phyloP scores from a whole-genome alignment of 1,140 invertebrate species.

The Neodiprion virginianus region DNA sequence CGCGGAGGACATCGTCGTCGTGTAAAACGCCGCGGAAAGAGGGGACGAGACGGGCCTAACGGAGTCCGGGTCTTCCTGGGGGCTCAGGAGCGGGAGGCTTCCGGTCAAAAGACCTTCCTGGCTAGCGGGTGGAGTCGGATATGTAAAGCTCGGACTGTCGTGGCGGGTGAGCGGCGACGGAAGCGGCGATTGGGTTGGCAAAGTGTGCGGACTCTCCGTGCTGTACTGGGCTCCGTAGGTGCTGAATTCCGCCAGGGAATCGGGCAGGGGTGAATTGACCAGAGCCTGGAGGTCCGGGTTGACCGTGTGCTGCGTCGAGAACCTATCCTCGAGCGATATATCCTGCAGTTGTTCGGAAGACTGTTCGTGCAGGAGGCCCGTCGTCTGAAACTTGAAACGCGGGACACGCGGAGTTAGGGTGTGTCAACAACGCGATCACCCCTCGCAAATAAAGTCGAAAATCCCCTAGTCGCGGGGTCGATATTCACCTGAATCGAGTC shows the following conservation, averaged over 20 bases:
- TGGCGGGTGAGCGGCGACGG: slow-evolving; percentile 71
- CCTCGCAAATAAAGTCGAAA: not conserved
- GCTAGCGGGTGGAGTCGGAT: slow-evolving; percentile 83
- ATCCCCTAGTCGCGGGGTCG: not conserved
- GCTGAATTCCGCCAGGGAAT: slow-evolving; percentile 81
- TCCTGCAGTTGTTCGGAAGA: slow-evolving; percentile 71
- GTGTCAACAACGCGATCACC: slow-evolving; percentile 13
- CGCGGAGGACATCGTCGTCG: slow-evolving; percentile 84
- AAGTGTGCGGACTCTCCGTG: slow-evolving; percentile 64
- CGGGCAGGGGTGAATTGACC: slow-evolving; percentile 76
- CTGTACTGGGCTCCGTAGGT: slow-evolving; percentile 66
- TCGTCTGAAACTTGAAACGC: slow-evolving; percentile 63
- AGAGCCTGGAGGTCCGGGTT: slow-evolving; percentile 77
- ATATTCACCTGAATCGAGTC: slow-evolving; percentile 60
- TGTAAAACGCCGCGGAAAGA: slow-evolving; percentile 81
- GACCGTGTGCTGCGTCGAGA: slow-evolving; percentile 68
- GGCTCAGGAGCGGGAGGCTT: slow-evolving; percentile 62
- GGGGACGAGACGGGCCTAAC: slow-evolving; percentile 73
- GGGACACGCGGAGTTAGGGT: slow-evolving; percentile 28
- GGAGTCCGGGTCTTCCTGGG: slow-evolving; percentile 62
- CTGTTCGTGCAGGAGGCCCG: slow-evolving; percentile 67
- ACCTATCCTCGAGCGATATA: slow-evolving; percentile 71
- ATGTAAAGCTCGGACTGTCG: slow-evolving; percentile 73
- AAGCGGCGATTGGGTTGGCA: slow-evolving; percentile 65
- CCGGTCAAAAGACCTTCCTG: slow-evolving; percentile 73